phyloP scores from a whole-genome alignment of 2,888 invertebrate species.

The Protonemura montana region DNA sequence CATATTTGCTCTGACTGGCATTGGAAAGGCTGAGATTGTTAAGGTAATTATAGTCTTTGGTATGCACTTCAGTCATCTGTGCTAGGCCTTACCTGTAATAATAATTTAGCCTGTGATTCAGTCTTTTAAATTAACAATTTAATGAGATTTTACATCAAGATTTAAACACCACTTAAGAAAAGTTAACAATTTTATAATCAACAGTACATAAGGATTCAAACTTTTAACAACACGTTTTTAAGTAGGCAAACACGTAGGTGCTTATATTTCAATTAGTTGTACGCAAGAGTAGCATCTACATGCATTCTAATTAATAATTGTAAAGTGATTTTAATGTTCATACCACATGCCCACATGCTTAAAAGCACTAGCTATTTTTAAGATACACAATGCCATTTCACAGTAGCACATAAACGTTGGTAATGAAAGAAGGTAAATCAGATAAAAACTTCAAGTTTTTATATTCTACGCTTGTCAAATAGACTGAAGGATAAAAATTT shows the following conservation, averaged over 20 bases:
- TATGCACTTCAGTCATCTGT: too few species aligned
- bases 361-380: neutral
- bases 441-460: neutral
- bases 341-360: too few species aligned
- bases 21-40: slow-evolving; percentile 86
- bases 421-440: neutral
- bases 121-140: slow-evolving; percentile 28
- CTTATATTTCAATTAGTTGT: neutral
- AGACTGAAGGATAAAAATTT: neutral
- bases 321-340: neutral
- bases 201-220: neutral
- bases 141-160: slow-evolving; percentile 28
- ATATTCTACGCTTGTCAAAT: neutral
- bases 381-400: neutral
- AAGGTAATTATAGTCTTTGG: too few species aligned
- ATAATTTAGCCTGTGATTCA: neutral
- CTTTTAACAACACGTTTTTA: neutral
- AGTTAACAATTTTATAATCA: neutral
- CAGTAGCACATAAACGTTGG: neutral
- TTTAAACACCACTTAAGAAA: slow-evolving; percentile 19
- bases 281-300: neutral
- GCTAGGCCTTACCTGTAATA: neutral
- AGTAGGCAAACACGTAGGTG: neutral
- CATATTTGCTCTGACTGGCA: slow-evolving; percentile 85
- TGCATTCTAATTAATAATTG: neutral